These are phyloP conservation scores for Drosophila greeni DNA, from an alignment of 2,888 invertebrate genomes.

Conservation along the genomic window DNA sequence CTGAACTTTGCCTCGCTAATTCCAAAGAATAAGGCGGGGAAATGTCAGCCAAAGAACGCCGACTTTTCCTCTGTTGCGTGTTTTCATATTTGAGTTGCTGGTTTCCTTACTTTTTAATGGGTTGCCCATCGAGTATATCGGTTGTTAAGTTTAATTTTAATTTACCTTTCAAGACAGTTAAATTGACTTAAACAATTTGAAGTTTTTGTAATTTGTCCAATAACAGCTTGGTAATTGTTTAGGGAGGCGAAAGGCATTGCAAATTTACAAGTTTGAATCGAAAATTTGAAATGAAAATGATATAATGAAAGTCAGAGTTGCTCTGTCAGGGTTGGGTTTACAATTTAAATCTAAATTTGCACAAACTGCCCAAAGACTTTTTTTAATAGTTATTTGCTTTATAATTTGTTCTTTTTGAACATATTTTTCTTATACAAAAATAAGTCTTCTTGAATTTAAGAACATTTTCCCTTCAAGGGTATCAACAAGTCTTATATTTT, in stretches of 20 bases:
- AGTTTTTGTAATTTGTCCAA: not conserved
- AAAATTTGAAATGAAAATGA: too few relatives aligned
- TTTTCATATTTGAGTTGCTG: not conserved
- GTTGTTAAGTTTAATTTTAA: not conserved
- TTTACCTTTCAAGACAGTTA: too few relatives aligned
- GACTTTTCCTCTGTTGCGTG: constrained; percentile 27
- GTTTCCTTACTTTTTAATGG: constrained; percentile 12
- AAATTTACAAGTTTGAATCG: not conserved
- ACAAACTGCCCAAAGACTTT: too few relatives aligned
- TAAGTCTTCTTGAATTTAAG: too few relatives aligned
- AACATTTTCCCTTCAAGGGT: too few relatives aligned
- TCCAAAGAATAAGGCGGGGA: constrained; percentile 10
- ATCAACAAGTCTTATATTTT: not conserved
- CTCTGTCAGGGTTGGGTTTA: too few relatives aligned
- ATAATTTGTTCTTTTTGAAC: too few relatives aligned
- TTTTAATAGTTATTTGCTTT: too few relatives aligned
- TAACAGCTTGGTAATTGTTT: not conserved
- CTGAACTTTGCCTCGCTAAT: constrained; percentile 37
- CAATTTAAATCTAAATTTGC: too few relatives aligned
- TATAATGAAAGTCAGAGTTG: too few relatives aligned
- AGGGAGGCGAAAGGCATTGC: not conserved
- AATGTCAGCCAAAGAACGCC: constrained; percentile 25
- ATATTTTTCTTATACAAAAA: too few relatives aligned
- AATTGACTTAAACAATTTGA: not conserved
- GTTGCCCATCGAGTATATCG: constrained; percentile 3